These are phyloP conservation scores for Hedya salicella DNA, from an alignment of 2,888 invertebrate genomes.

Conservation along the genomic window DNA sequence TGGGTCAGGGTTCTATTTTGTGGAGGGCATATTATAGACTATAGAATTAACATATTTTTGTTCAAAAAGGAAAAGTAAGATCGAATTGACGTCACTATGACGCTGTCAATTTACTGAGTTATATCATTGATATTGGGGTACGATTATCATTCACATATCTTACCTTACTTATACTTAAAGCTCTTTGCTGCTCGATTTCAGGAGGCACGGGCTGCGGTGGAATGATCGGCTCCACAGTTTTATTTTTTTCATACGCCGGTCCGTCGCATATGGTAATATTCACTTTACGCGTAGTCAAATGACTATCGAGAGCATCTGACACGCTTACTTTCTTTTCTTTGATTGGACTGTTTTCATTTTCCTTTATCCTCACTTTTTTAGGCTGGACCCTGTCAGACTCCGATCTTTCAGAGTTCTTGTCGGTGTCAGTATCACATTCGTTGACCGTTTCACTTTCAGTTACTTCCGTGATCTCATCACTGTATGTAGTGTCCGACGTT, in stretches of 20 bases:
- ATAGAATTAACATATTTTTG: too few species aligned
- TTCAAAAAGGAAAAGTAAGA: too few species aligned
- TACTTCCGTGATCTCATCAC: constrained; percentile 37
- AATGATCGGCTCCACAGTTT: constrained; percentile 76
- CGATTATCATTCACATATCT: constrained; percentile 43
- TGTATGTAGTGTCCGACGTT: constrained; percentile 43
- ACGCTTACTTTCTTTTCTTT: constrained; percentile 67
- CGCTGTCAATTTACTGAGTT: too few species aligned
- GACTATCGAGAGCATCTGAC: constrained; percentile 62
- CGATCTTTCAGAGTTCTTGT: constrained; percentile 20
- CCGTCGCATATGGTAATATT: constrained; percentile 76
- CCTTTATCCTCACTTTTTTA: constrained; percentile 45
- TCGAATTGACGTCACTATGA: too few species aligned
- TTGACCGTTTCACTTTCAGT: constrained; percentile 44
- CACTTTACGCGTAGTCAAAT: constrained; percentile 66
- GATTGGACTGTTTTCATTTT: constrained; percentile 56
- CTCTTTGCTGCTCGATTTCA: constrained; percentile 93
- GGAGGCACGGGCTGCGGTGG: constrained; percentile 90
- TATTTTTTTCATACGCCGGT: constrained; percentile 64
- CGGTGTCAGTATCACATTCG: constrained; percentile 25
- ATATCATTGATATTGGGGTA: too few species aligned
- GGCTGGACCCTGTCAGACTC: constrained; percentile 9
- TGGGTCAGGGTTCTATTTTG: too few species aligned
- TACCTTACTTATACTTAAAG: constrained; percentile 93
- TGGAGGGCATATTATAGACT: too few species aligned